A percentile compares a stretch with the other conserved stretches of the same genome.
Conservation (phyloP, 2,797 vertebrate species). For the Ara ararauna region DNA sequence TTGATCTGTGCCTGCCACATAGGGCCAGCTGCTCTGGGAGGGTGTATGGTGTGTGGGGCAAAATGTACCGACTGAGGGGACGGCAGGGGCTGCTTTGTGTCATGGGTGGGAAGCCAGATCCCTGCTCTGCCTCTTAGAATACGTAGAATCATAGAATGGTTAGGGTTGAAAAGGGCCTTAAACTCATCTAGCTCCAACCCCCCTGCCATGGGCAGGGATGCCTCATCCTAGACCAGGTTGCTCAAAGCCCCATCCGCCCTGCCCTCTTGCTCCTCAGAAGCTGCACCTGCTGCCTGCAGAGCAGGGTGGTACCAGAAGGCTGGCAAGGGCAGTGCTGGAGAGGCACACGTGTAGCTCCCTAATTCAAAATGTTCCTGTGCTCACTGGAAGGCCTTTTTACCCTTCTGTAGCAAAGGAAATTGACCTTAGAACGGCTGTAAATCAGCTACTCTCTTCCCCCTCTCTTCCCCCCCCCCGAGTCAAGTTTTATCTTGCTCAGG, state of each 20-base stretch:
- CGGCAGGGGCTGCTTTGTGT: neutral
- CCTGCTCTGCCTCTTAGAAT: neutral
- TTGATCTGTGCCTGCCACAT: fast-evolving
- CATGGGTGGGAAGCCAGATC: fast-evolving
- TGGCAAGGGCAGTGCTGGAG: too few species aligned
- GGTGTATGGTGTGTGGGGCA: neutral
- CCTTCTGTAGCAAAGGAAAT: neutral
- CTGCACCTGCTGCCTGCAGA: neutral
- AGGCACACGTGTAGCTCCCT: neutral
- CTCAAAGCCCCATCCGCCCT: neutral
- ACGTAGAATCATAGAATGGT: neutral
- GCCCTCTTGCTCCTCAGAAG: neutral
- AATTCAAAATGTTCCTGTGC: neutral
- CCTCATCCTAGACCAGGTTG: neutral
- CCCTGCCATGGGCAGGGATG: neutral
- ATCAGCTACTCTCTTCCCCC: neutral
- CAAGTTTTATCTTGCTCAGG: neutral
- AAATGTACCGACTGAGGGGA: fast-evolving
- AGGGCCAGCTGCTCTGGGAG: neutral
- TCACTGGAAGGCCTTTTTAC: neutral
- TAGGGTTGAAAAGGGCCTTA: neutral
- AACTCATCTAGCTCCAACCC: neutral
- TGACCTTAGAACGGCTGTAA: neutral
- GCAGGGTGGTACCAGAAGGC: neutral
- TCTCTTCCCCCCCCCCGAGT: neutral